Conservation (phyloP, 2,797 vertebrate species). For the Furcifer pardalis region DNA sequence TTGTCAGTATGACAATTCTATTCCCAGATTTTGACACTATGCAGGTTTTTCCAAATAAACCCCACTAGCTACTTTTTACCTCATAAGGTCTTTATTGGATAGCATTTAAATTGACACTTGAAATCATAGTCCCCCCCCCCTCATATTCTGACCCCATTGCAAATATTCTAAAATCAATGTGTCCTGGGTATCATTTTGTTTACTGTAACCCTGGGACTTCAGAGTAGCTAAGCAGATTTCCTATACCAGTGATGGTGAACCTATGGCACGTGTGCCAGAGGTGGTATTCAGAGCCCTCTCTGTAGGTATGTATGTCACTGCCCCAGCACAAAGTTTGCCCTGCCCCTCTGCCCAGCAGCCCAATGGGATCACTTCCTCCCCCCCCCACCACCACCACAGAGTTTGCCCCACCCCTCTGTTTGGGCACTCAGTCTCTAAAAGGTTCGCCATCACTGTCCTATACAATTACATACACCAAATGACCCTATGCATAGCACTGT, state of each 20-base stretch:
- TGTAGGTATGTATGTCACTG: no score
- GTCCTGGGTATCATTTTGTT: background rate
- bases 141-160: background rate
- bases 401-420: no score
- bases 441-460: no score
- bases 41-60: conserved; percentile 26
- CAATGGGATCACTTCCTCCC: no score
- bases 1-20: background rate
- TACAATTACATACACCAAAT: background rate
- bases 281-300: no score
- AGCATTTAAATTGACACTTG: background rate
- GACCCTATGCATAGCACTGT: background rate
- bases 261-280: no score
- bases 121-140: background rate
- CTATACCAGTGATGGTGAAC: no score
- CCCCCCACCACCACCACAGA: no score
- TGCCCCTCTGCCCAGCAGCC: no score
- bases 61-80: conserved; percentile 32
- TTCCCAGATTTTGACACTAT: background rate
- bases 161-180: conserved; percentile 6
- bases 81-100: conserved; percentile 29
- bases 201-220: background rate
- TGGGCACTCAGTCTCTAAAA: no score
- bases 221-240: background rate
- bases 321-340: no score